A percentile compares a stretch with the other conserved stretches of the same genome.
These are phyloP conservation scores for Falco rusticolus DNA, from an alignment of 2,797 vertebrate species.

Conservation along the genomic window DNA sequence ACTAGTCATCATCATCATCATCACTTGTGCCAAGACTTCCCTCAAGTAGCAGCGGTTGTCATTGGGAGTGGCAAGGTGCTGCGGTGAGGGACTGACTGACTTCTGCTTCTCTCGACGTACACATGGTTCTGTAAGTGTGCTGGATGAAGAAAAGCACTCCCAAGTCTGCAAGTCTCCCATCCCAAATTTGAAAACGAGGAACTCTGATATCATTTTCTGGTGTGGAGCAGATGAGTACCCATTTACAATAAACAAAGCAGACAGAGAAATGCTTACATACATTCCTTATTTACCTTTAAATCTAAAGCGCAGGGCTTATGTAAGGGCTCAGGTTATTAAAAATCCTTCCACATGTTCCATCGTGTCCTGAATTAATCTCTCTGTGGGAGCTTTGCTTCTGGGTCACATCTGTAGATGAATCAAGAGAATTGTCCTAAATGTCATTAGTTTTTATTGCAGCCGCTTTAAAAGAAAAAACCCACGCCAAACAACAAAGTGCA, in stretches of 20 bases:
- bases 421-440: slow-evolving; percentile 19
- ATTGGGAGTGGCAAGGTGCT: background rate
- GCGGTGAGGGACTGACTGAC: background rate
- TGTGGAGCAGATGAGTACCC: background rate
- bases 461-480: background rate
- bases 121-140: fast-evolving
- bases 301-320: background rate
- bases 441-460: background rate
- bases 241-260: background rate
- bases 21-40: background rate
- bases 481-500: background rate
- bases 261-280: background rate
- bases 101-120: background rate
- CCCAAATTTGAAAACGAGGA: background rate
- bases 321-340: slow-evolving; percentile 39
- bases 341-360: slow-evolving; percentile 7
- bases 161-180: background rate
- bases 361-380: slow-evolving; percentile 49
- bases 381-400: slow-evolving; percentile 42
- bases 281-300: background rate
- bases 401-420: slow-evolving; percentile 48
- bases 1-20: background rate
- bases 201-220: background rate
- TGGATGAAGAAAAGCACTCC: background rate
- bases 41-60: background rate